phyloP scores from a whole-genome alignment of 2,888 invertebrate genomes.

The Mactromeris polynyma region DNA sequence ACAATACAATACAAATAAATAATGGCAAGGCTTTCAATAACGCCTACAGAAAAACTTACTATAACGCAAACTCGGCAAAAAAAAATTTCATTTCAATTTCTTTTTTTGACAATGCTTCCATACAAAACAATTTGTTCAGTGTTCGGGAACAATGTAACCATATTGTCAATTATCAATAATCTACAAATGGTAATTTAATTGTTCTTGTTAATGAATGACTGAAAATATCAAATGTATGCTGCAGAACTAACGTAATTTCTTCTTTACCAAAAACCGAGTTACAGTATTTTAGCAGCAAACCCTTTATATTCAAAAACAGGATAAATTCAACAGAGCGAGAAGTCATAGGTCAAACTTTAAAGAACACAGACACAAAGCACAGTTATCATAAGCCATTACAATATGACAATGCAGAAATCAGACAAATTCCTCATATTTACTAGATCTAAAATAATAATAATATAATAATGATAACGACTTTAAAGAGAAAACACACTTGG shows the following conservation, averaged over 20 bases:
- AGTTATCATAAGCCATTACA: not conserved
- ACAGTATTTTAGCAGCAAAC: too few species aligned
- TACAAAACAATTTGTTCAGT: not conserved
- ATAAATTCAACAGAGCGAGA: not conserved
- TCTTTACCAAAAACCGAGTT: too few species aligned
- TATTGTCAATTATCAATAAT: not conserved
- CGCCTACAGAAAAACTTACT: not conserved
- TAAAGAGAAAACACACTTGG: too few species aligned
- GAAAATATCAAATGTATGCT: too few species aligned
- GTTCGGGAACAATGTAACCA: not conserved
- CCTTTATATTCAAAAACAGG: not conserved
- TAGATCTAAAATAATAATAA: too few species aligned
- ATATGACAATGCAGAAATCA: constrained; percentile 5
- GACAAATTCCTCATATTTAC: too few species aligned
- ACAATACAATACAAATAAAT: not conserved
- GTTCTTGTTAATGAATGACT: not conserved
- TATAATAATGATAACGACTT: too few species aligned
- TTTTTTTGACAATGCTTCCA: not conserved
- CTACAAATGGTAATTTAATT: not conserved
- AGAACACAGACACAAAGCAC: not conserved
- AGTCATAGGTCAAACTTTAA: not conserved
- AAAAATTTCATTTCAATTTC: not conserved
- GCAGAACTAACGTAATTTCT: too few species aligned
- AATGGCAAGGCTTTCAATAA: not conserved
- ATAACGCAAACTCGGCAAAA: not conserved